These are phyloP conservation scores for Nycticorax nycticorax DNA, from an alignment of 2,113 vertebrate species.

Conservation along the genomic window DNA sequence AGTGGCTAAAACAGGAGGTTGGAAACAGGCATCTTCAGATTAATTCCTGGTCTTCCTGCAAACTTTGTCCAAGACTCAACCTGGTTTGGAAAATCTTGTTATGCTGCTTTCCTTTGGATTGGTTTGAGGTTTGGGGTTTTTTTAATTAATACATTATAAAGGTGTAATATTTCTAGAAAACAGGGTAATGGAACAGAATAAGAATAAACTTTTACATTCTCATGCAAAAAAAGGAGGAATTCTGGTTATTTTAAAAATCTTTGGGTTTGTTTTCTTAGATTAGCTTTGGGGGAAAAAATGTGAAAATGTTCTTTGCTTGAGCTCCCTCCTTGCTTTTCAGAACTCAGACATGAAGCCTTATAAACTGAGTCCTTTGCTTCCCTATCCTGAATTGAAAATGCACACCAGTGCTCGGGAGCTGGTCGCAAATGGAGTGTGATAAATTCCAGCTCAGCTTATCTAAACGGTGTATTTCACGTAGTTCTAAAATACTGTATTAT, in stretches of 20 bases:
- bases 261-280: neutral
- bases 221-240: neutral
- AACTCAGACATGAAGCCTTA: neutral
- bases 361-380: neutral
- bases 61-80: neutral
- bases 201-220: neutral
- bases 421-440: neutral
- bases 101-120: neutral
- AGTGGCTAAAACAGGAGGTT: neutral
- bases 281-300: neutral
- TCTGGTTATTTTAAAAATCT: neutral
- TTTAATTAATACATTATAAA: neutral
- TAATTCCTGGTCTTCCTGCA: neutral
- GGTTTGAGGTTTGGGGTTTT: neutral
- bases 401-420: neutral
- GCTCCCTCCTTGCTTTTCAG: neutral
- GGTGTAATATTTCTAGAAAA: neutral
- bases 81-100: neutral
- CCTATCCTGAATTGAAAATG: neutral
- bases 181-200: neutral
- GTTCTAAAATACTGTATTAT: neutral
- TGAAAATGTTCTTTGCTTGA: neutral
- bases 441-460: constrained; percentile 9
- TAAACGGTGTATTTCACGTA: neutral
- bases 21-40: neutral